Conservation (phyloP, 2,113 vertebrate species). For the Hippocampus zosterae region DNA sequence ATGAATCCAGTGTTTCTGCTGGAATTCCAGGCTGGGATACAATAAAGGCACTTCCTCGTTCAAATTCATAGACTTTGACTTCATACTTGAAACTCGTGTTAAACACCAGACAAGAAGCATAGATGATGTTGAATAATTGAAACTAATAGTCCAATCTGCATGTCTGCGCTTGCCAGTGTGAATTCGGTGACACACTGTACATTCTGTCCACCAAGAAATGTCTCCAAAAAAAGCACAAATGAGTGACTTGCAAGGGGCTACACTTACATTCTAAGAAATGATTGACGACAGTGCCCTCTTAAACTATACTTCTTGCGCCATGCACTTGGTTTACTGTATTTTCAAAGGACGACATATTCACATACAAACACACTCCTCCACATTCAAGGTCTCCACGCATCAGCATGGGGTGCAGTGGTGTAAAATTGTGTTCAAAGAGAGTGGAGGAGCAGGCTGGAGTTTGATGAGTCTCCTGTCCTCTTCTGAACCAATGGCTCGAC, state of each 20-base stretch:
- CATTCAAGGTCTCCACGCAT: constrained; percentile 45
- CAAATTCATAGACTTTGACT: too few relatives aligned
- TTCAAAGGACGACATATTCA: constrained; percentile 16
- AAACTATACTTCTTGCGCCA: constrained; percentile 33
- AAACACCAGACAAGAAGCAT: neutral
- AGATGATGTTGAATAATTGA: neutral
- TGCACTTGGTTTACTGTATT: constrained; percentile 15
- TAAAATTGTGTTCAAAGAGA: constrained; percentile 55
- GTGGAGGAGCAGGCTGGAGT: constrained; percentile 43
- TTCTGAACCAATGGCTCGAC: constrained; percentile 51
- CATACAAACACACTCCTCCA: constrained; percentile 19
- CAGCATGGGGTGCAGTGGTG: constrained; percentile 37
- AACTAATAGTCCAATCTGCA: neutral
- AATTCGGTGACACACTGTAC: neutral
- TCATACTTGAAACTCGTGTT: too few relatives aligned
- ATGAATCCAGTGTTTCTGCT: too few relatives aligned
- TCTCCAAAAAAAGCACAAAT: neutral
- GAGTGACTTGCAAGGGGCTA: neutral
- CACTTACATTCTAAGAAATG: neutral
- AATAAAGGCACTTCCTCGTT: too few relatives aligned
- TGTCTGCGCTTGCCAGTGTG: neutral
- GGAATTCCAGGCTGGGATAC: too few relatives aligned
- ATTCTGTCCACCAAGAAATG: neutral
- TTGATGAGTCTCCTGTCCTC: constrained; percentile 58
- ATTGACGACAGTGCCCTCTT: neutral